These are phyloP conservation scores for Encarsia formosa DNA, from an alignment of 2,888 invertebrate species.

Conservation along the genomic window DNA sequence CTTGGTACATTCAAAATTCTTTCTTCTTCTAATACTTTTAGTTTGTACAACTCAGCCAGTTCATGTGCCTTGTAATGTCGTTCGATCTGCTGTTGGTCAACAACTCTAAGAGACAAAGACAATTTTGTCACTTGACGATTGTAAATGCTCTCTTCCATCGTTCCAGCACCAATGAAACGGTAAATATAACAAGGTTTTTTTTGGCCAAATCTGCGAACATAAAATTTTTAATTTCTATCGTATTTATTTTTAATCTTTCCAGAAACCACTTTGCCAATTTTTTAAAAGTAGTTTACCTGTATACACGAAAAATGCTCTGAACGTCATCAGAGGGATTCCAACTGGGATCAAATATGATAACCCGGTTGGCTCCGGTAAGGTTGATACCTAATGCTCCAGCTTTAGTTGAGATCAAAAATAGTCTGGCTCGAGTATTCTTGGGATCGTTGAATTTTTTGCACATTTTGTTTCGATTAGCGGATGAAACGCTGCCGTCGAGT, in stretches of 20 bases:
- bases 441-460: slow-evolving; percentile 17
- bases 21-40: slow-evolving; percentile 63
- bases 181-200: slow-evolving; percentile 93
- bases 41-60: slow-evolving; percentile 80
- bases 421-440: slow-evolving; percentile 8
- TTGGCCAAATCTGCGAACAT: slow-evolving; percentile 74
- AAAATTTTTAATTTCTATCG: not conserved
- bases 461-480: not conserved
- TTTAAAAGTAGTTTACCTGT: slow-evolving; percentile 5
- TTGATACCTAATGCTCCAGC: slow-evolving; percentile 67
- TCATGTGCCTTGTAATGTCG: slow-evolving; percentile 91
- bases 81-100: slow-evolving; percentile 95
- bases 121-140: slow-evolving; percentile 93
- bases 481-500: slow-evolving; percentile 3
- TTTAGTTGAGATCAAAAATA: slow-evolving; percentile 46
- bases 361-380: slow-evolving; percentile 61
- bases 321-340: slow-evolving; percentile 70
- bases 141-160: slow-evolving; percentile 97
- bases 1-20: slow-evolving; percentile 72
- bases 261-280: not conserved
- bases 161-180: slow-evolving; percentile 86
- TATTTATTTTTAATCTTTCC: not conserved
- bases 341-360: slow-evolving; percentile 65
- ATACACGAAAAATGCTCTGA: slow-evolving; percentile 35
- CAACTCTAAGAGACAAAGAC: slow-evolving; percentile 87